Evolutionary conservation across 2,888 invertebrate genomes (phyloP).

Genomic region (Allolobophora icterica): DNA sequence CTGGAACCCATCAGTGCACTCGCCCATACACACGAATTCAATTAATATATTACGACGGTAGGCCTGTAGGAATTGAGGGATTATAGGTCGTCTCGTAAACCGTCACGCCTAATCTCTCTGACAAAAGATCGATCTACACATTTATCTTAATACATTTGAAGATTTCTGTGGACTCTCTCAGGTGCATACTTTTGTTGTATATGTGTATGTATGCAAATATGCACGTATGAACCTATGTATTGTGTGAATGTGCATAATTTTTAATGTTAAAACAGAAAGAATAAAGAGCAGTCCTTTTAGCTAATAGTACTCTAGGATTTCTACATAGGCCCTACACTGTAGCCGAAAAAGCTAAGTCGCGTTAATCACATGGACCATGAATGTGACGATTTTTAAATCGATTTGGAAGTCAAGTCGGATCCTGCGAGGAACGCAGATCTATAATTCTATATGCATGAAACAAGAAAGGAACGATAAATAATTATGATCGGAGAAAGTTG

Average conservation of each 20-base stretch:
- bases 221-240: not conserved
- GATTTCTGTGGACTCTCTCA: not conserved
- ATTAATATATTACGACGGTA: not conserved
- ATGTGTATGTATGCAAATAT: not conserved
- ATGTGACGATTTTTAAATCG: no score
- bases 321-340: no score
- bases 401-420: no score
- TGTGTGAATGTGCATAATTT: not conserved
- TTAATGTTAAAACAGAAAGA: not conserved
- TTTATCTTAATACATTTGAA: not conserved
- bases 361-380: no score
- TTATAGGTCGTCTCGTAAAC: not conserved
- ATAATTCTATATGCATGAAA: no score
- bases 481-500: no score
- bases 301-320: no score
- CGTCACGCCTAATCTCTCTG: not conserved
- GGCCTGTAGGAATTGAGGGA: not conserved
- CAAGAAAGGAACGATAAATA: no score
- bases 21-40: not conserved
- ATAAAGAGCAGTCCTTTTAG: not conserved
- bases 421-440: no score
- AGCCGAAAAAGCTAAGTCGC: no score
- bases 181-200: not conserved
- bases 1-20: not conserved
- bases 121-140: not conserved